Percentiles rank a stretch among this genome's conserved stretches.
Evolutionary conservation across 1,140 invertebrate genomes (phyloP).

Genomic region (Babylonia areolata): DNA sequence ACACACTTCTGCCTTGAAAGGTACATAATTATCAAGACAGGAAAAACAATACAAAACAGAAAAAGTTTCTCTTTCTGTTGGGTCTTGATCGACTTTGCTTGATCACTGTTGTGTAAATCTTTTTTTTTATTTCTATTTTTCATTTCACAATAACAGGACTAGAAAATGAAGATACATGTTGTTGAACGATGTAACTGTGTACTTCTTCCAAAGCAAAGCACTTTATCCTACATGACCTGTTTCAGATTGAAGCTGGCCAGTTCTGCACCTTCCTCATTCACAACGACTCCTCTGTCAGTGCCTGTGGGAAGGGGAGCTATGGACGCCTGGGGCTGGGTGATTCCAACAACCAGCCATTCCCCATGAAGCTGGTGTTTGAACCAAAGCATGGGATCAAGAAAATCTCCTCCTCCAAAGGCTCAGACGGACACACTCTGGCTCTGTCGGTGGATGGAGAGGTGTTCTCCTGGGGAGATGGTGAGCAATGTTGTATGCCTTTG

Average conservation of each 20-base stretch:
- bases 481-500: too few relatives aligned
- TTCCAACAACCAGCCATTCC: conserved; percentile 79
- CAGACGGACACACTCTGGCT: conserved; percentile 95
- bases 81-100: background rate
- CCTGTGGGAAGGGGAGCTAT: conserved; percentile 81
- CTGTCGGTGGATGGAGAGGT: conserved; percentile 93
- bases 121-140: too few relatives aligned
- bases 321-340: conserved; percentile 80
- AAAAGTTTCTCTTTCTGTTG: background rate
- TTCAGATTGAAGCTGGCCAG: conserved; percentile 82
- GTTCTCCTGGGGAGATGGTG: conserved; percentile 96
- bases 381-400: conserved; percentile 69
- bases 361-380: conserved; percentile 78
- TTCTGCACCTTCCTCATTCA: conserved; percentile 83
- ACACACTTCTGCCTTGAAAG: too few relatives aligned
- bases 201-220: background rate
- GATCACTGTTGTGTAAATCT: too few relatives aligned
- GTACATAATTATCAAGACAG: too few relatives aligned
- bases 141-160: too few relatives aligned
- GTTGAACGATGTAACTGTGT: background rate
- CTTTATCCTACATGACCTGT: background rate
- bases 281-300: conserved; percentile 79
- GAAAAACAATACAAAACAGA: too few relatives aligned
- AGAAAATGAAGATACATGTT: background rate
- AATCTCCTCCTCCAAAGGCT: conserved; percentile 79